A percentile compares a stretch with the other conserved stretches of the same genome.
Conservation (phyloP, 2,113 vertebrate genomes). For the Microtus ochrogaster region DNA sequence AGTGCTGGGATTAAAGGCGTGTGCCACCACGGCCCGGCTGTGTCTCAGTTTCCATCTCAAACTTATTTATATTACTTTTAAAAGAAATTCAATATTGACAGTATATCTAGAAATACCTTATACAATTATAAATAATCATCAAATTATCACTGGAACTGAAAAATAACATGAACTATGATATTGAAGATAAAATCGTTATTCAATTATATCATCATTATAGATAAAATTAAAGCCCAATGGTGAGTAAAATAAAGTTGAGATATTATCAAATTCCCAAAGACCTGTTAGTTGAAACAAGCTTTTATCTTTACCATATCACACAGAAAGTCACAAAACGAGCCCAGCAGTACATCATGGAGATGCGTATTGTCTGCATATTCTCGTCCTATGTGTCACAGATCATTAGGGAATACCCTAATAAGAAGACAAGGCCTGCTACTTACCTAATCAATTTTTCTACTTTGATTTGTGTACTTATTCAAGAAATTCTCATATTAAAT, state of each 20-base stretch:
- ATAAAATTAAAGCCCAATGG: background rate
- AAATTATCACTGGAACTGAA: background rate
- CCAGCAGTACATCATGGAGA: no score
- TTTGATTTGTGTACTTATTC: constrained; percentile 2
- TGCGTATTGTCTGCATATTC: background rate
- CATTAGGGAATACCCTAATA: background rate
- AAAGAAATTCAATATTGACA: background rate
- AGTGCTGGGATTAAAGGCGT: no score
- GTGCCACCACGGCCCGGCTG: no score
- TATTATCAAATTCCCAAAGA: background rate
- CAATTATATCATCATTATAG: background rate
- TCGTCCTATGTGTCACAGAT: background rate
- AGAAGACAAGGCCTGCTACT: background rate
- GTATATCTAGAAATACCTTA: background rate
- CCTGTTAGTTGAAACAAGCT: background rate
- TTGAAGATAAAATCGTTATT: background rate
- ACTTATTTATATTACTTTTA: background rate
- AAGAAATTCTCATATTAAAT: background rate
- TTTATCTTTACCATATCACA: background rate
- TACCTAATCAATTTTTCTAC: background rate
- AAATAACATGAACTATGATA: background rate
- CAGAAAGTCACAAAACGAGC: background rate
- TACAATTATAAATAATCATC: background rate
- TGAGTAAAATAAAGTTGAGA: background rate
- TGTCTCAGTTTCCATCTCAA: background rate